phyloP scores from a whole-genome alignment of 2,888 invertebrate species.

The Conistra vaccinii region DNA sequence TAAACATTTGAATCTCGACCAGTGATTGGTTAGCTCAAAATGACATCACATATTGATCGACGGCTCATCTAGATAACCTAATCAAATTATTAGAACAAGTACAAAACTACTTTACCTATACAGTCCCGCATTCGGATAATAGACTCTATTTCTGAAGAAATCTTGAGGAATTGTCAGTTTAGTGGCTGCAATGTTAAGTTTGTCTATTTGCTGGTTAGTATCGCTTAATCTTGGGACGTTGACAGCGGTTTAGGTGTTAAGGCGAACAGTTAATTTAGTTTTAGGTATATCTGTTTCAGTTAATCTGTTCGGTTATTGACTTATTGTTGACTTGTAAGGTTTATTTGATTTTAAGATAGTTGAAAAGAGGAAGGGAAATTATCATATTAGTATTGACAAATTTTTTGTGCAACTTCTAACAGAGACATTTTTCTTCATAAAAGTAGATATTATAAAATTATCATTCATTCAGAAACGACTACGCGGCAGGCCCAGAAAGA shows the following conservation, averaged over 20 bases:
- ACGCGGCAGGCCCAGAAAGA: too few relatives aligned
- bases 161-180: conserved; percentile 17
- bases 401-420: not conserved
- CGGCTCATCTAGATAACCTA: conserved; percentile 88
- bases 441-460: not conserved
- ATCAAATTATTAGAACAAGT: conserved; percentile 81
- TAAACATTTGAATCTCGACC: conserved; percentile 43
- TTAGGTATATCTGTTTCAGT: conserved; percentile 51
- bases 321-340: conserved; percentile 51
- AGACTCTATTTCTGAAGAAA: not conserved
- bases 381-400: not conserved
- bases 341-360: conserved; percentile 28
- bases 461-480: too few relatives aligned
- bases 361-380: not conserved
- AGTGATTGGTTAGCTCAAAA: conserved; percentile 76
- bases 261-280: conserved; percentile 64
- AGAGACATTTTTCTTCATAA: not conserved
- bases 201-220: conserved; percentile 64
- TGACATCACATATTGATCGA: conserved; percentile 84
- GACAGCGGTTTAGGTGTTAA: conserved; percentile 66
- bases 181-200: conserved; percentile 36
- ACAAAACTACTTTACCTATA: conserved; percentile 49
- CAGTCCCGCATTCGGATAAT: not conserved
- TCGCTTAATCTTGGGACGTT: conserved; percentile 65
- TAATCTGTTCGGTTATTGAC: conserved; percentile 50